Evolutionary conservation across 1,140 invertebrate species (phyloP).

Genomic region (Micrasema minimum): DNA sequence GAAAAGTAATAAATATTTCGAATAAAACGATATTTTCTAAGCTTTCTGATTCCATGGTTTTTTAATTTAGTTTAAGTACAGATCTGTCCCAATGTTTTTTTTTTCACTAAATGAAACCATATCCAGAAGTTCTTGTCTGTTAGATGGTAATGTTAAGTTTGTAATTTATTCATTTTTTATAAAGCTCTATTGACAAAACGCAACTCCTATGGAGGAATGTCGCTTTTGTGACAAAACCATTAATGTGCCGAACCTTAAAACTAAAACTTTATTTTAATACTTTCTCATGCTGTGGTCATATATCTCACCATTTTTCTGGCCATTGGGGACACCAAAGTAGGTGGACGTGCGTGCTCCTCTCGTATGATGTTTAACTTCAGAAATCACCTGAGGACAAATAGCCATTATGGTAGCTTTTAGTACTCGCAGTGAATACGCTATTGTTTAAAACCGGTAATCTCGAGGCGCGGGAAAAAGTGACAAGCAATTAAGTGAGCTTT

Average conservation of each 20-base stretch:
- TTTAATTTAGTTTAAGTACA: too few relatives aligned
- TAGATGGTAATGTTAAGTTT: too few relatives aligned
- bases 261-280: conserved; percentile 26
- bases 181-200: too few relatives aligned
- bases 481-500: background rate
- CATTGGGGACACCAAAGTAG: conserved; percentile 22
- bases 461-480: background rate
- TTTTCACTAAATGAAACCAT: too few relatives aligned
- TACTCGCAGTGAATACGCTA: conserved; percentile 2
- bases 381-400: conserved; percentile 39
- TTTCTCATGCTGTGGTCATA: conserved; percentile 2
- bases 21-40: too few relatives aligned
- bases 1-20: too few relatives aligned
- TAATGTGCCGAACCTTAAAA: conserved; percentile 6
- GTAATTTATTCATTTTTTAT: too few relatives aligned
- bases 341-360: conserved; percentile 25
- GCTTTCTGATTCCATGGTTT: too few relatives aligned
- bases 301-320: conserved; percentile 3
- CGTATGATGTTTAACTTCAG: conserved; percentile 26
- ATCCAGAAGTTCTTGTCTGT: too few relatives aligned
- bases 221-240: background rate
- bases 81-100: too few relatives aligned
- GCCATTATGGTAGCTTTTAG: conserved; percentile 12
- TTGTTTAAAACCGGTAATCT: conserved; percentile 9
- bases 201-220: too few relatives aligned